Conservation (phyloP, 2,888 invertebrate species). For the Hermaeophaga mercurialis region DNA sequence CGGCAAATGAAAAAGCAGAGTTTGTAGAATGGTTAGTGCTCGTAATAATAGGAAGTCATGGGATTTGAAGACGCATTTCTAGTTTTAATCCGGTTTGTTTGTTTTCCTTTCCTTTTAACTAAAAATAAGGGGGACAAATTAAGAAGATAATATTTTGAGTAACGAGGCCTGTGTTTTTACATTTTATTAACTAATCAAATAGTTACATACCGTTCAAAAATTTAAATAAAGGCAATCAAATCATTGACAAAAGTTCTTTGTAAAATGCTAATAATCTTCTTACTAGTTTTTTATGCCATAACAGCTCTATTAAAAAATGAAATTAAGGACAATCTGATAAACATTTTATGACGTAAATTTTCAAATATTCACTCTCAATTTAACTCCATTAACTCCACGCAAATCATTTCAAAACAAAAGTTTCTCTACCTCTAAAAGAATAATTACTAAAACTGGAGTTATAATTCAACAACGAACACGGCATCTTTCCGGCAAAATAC, state of each 20-base stretch:
- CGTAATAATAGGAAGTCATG: constrained; percentile 19
- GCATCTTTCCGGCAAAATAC: constrained; percentile 41
- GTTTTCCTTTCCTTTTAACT: constrained; percentile 7
- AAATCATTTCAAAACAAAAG: constrained; percentile 48
- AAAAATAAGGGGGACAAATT: too few relatives aligned
- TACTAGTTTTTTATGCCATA: too few relatives aligned
- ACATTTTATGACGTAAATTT: too few relatives aligned
- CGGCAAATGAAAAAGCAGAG: constrained; percentile 9
- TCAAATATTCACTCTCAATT: background rate
- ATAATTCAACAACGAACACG: constrained; percentile 46
- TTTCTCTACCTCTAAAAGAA: constrained; percentile 45
- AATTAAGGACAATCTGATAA: too few relatives aligned
- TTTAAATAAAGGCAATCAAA: too few relatives aligned
- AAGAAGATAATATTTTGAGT: too few relatives aligned
- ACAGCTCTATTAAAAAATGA: too few relatives aligned
- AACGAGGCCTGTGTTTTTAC: too few relatives aligned
- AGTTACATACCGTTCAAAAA: too few relatives aligned
- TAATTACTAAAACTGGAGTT: constrained; percentile 42
- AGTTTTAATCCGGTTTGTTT: background rate
- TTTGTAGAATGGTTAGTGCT: constrained; percentile 14
- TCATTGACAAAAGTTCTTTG: too few relatives aligned
- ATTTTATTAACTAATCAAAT: too few relatives aligned
- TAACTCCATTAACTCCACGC: constrained; percentile 39
- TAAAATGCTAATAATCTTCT: too few relatives aligned
- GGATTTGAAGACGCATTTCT: constrained; percentile 11